phyloP scores from a whole-genome alignment of 2,888 invertebrate species.

The Spodoptera exigua region DNA sequence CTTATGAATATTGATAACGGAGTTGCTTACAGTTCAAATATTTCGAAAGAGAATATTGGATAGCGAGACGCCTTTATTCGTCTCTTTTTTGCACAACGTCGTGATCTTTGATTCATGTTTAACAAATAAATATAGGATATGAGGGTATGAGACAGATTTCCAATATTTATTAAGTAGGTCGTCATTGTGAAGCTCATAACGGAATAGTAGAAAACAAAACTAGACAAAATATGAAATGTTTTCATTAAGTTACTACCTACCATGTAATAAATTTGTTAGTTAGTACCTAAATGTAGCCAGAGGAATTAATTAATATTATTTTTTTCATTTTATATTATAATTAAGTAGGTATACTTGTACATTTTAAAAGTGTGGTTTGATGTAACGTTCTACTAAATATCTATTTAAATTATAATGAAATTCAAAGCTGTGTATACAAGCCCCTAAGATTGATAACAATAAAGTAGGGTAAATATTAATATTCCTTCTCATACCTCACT shows the following conservation, averaged over 20 bases:
- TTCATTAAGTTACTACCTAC: too few species aligned
- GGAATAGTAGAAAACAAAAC: too few species aligned
- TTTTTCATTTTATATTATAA: too few species aligned
- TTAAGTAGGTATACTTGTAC: too few species aligned
- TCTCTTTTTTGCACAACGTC: constrained; percentile 62
- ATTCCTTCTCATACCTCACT: constrained; percentile 23
- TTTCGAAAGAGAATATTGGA: constrained; percentile 79
- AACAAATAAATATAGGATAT: constrained; percentile 47
- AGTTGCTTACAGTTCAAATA: constrained; percentile 78
- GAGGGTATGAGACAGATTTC: constrained; percentile 25
- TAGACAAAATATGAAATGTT: too few species aligned
- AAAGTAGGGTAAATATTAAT: constrained; percentile 36
- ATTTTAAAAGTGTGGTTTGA: too few species aligned
- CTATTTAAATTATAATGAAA: background rate
- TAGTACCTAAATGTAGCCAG: too few species aligned
- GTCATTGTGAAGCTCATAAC: background rate
- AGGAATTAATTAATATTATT: too few species aligned
- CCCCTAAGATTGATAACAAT: constrained; percentile 4
- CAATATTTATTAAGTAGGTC: background rate
- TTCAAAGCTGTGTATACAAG: constrained; percentile 5
- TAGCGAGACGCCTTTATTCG: constrained; percentile 66
- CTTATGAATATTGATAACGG: constrained; percentile 87
- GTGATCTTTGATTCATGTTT: constrained; percentile 36
- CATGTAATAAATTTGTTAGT: too few species aligned
- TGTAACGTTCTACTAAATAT: background rate